These are phyloP conservation scores for Pseudomyrmex pallidus DNA, from an alignment of 1,140 invertebrate genomes.

Conservation along the genomic window DNA sequence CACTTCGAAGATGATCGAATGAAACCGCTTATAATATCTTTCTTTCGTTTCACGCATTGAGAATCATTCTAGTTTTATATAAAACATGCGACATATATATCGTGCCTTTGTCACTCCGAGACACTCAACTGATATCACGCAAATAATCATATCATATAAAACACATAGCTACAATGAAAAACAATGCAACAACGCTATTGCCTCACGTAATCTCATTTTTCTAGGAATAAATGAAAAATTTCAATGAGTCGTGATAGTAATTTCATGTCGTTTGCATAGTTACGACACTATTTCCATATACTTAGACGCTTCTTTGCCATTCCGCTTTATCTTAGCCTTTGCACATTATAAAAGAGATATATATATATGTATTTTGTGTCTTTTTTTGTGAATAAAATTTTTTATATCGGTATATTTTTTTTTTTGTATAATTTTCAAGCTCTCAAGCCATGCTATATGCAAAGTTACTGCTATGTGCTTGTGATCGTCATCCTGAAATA, in stretches of 20 bases:
- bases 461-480: constrained; percentile 66
- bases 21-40: no score
- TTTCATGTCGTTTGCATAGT: constrained; percentile 3
- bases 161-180: constrained; percentile 9
- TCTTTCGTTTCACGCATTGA: no score
- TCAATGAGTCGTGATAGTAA: constrained; percentile 1
- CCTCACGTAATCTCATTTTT: constrained; percentile 15
- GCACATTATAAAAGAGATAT: constrained; percentile 41
- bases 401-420: constrained; percentile 15
- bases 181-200: neutral
- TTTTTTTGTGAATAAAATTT: constrained; percentile 26
- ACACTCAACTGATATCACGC: neutral
- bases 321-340: neutral
- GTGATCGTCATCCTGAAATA: constrained; percentile 46
- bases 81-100: neutral
- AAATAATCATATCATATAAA: constrained; percentile 49
- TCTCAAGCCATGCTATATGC: constrained; percentile 59
- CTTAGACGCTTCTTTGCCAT: neutral
- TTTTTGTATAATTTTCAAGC: constrained; percentile 46
- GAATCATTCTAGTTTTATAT: no score
- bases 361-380: constrained; percentile 3
- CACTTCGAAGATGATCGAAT: no score
- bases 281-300: constrained; percentile 3
- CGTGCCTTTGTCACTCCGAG: neutral
- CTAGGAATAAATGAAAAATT: constrained; percentile 32